Percentiles rank a stretch among this genome's conserved stretches.
phyloP scores from a whole-genome alignment of 23 tunicate species.

The Halocynthia roretzi region DNA sequence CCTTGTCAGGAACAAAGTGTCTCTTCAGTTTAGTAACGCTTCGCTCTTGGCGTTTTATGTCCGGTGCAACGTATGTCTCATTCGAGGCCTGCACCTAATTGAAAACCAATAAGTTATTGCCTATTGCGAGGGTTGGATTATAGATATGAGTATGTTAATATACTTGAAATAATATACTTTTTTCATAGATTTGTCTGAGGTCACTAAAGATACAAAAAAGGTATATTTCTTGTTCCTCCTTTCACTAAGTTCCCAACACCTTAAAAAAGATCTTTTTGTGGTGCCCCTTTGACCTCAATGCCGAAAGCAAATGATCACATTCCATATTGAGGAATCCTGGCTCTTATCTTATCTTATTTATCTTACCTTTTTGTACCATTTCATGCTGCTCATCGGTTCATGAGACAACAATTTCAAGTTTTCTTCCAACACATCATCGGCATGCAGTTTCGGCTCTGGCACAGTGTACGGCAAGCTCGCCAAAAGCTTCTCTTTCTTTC shows the following conservation, averaged over 20 bases:
- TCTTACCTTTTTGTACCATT: conserved; percentile 83
- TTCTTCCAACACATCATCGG: conserved; percentile 41
- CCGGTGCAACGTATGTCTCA: conserved; percentile 37
- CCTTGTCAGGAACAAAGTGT: conserved; percentile 70
- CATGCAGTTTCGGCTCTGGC: conserved; percentile 58
- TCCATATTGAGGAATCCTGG: too few species aligned
- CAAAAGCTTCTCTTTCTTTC: conserved; percentile 15
- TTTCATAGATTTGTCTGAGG: too few species aligned
- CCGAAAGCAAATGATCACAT: too few species aligned
- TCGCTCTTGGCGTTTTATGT: conserved; percentile 28
- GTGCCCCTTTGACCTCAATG: too few species aligned
- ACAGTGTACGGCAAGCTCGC: conserved; percentile 80
- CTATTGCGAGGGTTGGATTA: too few species aligned
- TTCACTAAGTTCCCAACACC: too few species aligned
- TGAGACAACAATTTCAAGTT: conserved; percentile 43
- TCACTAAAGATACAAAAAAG: too few species aligned
- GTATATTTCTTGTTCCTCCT: too few species aligned
- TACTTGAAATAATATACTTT: too few species aligned
- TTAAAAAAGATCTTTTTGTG: too few species aligned
- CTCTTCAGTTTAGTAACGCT: conserved; percentile 39
- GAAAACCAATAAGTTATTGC: too few species aligned
- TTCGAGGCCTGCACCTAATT: conserved; percentile 43
- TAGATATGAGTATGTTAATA: too few species aligned
- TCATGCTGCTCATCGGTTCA: conserved; percentile 72
- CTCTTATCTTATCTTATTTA: background rate